These are phyloP conservation scores for Proteles cristata DNA, from an alignment of 2,113 vertebrate species.

Conservation along the genomic window DNA sequence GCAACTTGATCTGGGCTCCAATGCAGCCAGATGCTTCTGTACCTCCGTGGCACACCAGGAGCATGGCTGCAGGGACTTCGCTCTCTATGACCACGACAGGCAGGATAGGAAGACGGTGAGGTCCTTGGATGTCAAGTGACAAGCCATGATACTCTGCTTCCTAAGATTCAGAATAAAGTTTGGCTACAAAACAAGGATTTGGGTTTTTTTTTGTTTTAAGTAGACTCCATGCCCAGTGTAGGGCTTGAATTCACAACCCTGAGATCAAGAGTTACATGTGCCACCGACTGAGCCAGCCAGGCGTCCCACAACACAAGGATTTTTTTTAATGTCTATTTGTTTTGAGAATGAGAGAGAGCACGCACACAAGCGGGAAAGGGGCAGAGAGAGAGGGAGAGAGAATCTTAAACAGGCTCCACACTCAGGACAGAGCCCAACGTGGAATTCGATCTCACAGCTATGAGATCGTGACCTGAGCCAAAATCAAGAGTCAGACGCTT, in stretches of 20 bases:
- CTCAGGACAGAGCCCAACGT: too few relatives aligned
- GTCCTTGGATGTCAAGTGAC: neutral
- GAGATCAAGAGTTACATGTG: neutral
- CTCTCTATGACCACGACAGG: neutral
- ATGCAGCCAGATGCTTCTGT: neutral
- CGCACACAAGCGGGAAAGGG: too few relatives aligned
- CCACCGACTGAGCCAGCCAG: neutral
- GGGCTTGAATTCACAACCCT: neutral
- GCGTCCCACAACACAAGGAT: neutral
- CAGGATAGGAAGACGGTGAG: neutral
- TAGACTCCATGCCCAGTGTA: neutral
- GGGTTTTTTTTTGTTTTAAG: neutral
- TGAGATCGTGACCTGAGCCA: too few relatives aligned
- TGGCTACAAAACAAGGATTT: neutral
- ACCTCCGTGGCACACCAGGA: neutral
- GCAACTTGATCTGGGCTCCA: neutral
- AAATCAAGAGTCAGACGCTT: neutral
- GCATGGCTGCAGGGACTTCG: neutral
- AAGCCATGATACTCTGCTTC: neutral
- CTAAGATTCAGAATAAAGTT: neutral
- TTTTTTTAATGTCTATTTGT: neutral
- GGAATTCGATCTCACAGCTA: too few relatives aligned
- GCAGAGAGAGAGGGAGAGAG: too few relatives aligned
- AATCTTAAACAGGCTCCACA: too few relatives aligned
- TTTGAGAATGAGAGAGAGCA: too few relatives aligned